Evolutionary conservation across 1,140 invertebrate species (phyloP).

Genomic region (Trachymyrmex cornetzi): DNA sequence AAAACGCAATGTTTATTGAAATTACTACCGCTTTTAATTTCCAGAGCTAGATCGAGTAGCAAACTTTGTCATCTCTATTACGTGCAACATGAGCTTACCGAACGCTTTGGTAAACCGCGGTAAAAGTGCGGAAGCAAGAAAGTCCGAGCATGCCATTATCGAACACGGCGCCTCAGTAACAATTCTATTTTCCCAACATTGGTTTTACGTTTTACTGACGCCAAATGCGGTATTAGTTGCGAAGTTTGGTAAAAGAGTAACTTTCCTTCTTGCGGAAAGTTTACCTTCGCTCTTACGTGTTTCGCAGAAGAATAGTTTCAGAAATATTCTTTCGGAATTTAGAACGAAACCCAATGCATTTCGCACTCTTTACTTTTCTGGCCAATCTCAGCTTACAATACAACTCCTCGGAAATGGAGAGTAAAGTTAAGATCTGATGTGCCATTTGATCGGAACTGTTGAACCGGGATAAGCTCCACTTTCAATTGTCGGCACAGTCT

Average conservation of each 20-base stretch:
- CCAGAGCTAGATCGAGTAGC: conserved; percentile 31
- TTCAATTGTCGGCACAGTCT: conserved; percentile 30
- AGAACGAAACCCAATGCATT: not conserved
- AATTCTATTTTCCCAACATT: conserved; percentile 36
- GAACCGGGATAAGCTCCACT: not conserved
- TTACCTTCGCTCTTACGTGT: not conserved
- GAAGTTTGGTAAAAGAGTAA: conserved; percentile 34
- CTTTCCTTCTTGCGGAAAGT: conserved; percentile 9
- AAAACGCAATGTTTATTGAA: conserved; percentile 31
- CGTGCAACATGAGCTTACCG: conserved; percentile 30
- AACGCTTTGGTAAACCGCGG: not conserved
- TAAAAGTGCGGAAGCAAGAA: conserved; percentile 43
- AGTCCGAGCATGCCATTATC: not conserved
- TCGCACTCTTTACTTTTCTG: too few relatives aligned
- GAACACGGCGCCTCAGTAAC: conserved; percentile 25
- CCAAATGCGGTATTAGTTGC: conserved; percentile 36
- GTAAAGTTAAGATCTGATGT: not conserved
- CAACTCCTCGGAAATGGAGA: not conserved
- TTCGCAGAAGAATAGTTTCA: conserved; percentile 42
- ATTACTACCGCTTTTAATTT: conserved; percentile 28
- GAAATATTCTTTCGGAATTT: conserved; percentile 33
- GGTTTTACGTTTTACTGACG: conserved; percentile 22
- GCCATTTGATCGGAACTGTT: not conserved
- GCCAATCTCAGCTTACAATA: conserved; percentile 5
- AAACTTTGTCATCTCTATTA: conserved; percentile 52